Percentiles rank a stretch among this genome's conserved stretches.
Conservation (phyloP, 1,140 invertebrate species). For the Trichonephila clavipes region DNA sequence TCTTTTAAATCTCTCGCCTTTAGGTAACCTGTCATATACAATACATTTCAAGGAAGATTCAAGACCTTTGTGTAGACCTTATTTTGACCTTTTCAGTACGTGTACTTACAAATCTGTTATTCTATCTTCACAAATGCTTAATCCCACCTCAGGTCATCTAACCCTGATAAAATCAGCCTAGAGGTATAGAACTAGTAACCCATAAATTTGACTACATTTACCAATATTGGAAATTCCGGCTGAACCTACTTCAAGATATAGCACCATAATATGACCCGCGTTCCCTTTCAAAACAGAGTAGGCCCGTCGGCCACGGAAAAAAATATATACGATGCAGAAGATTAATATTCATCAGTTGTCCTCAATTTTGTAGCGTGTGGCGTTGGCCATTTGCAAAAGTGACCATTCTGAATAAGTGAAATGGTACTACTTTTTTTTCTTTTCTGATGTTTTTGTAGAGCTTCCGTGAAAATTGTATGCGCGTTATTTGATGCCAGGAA, state of each 20-base stretch:
- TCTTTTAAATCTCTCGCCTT: background rate
- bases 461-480: slow-evolving; percentile 51
- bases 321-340: background rate
- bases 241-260: background rate
- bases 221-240: background rate
- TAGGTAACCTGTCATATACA: background rate
- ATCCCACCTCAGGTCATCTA: background rate
- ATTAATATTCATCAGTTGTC: slow-evolving; percentile 37
- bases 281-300: slow-evolving; percentile 35
- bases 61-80: background rate
- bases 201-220: background rate
- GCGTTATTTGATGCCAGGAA: slow-evolving; percentile 34
- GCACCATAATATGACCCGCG: background rate
- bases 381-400: slow-evolving; percentile 41
- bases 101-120: background rate
- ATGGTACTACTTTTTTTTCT: background rate
- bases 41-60: background rate
- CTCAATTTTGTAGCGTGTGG: slow-evolving; percentile 50
- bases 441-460: slow-evolving; percentile 21
- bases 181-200: background rate
- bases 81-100: slow-evolving; percentile 2
- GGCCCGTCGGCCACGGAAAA: background rate
- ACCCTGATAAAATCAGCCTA: background rate
- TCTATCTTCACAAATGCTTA: background rate
- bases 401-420: slow-evolving; percentile 41